Percentiles rank a stretch among this genome's conserved stretches.
Conservation (phyloP, 2,888 invertebrate genomes). For the Drosophila silvestris region DNA sequence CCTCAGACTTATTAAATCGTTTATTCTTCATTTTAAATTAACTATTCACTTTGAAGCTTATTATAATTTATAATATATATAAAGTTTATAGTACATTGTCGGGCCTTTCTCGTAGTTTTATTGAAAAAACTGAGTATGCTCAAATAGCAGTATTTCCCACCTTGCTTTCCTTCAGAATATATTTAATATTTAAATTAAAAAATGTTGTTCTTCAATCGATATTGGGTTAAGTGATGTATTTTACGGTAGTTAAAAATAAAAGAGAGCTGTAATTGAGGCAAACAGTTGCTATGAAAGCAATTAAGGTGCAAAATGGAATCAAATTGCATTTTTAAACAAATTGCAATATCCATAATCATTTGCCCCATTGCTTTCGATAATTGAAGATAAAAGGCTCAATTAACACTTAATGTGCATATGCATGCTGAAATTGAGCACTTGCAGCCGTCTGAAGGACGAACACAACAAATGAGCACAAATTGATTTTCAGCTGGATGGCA, state of each 20-base stretch:
- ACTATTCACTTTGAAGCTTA: too few species aligned
- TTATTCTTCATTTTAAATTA: neutral
- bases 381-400: constrained; percentile 8
- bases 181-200: neutral
- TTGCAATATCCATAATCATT: neutral
- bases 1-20: neutral
- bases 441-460: constrained; percentile 8
- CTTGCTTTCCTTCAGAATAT: neutral
- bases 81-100: too few species aligned
- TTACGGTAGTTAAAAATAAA: neutral
- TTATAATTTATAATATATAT: too few species aligned
- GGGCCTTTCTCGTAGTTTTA: neutral
- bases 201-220: neutral
- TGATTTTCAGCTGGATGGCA: constrained; percentile 16
- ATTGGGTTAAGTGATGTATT: neutral
- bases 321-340: neutral
- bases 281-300: neutral
- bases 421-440: constrained; percentile 1
- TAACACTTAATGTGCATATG: constrained; percentile 21
- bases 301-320: neutral
- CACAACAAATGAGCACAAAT: constrained; percentile 34
- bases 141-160: neutral
- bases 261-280: too few species aligned
- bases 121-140: neutral
- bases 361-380: neutral